These are phyloP conservation scores for Camptogramma bilineatum DNA, from an alignment of 2,888 invertebrate genomes.

Conservation along the genomic window DNA sequence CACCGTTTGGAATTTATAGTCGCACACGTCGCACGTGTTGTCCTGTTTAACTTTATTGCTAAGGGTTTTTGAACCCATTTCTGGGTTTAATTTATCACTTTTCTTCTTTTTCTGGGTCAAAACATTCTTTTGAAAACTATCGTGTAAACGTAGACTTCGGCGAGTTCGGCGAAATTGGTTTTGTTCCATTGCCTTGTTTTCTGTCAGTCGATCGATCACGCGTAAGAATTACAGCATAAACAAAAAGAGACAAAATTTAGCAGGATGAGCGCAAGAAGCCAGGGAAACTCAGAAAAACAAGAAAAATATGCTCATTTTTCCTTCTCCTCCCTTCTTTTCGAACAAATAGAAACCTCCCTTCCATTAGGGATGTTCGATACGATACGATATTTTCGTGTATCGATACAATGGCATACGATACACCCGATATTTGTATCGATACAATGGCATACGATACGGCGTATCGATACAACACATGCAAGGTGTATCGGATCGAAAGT, in stretches of 20 bases:
- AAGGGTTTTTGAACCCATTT: constrained; percentile 65
- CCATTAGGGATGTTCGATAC: no score
- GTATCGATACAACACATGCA: no score
- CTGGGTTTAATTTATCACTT: constrained; percentile 22
- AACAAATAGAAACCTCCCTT: no score
- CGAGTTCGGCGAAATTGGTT: background rate
- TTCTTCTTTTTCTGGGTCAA: constrained; percentile 20
- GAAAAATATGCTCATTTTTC: no score
- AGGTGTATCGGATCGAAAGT: no score
- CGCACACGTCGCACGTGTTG: constrained; percentile 62
- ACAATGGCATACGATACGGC: no score
- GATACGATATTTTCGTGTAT: no score
- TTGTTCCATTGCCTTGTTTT: background rate
- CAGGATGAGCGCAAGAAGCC: background rate
- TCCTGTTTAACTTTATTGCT: constrained; percentile 54
- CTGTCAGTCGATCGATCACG: background rate
- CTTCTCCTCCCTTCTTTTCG: no score
- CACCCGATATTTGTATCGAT: no score
- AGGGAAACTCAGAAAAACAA: no score
- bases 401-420: no score
- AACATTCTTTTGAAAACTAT: constrained; percentile 8
- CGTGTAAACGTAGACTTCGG: background rate
- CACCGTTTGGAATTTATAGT: constrained; percentile 54
- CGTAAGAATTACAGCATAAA: background rate
- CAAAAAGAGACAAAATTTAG: background rate